These are phyloP conservation scores for Parascotia fuliginaria DNA, from an alignment of 2,888 invertebrate genomes.

Conservation along the genomic window DNA sequence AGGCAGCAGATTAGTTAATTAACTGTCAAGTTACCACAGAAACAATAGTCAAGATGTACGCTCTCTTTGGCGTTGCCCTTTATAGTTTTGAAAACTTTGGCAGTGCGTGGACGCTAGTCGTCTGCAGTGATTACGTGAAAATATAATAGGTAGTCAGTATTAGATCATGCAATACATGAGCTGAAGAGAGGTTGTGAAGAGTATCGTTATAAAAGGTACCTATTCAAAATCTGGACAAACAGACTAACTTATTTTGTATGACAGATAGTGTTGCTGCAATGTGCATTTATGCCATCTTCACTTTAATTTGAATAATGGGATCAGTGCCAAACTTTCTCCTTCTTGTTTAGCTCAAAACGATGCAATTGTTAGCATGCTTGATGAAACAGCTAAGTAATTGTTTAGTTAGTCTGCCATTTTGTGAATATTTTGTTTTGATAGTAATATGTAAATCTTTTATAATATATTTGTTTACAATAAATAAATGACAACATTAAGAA, in stretches of 20 bases:
- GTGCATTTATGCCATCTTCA: slow-evolving; percentile 83
- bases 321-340: slow-evolving; percentile 85
- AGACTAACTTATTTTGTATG: slow-evolving; percentile 78
- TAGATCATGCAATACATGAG: slow-evolving; percentile 75
- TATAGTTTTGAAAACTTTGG: slow-evolving; percentile 57
- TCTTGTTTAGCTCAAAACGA: slow-evolving; percentile 85
- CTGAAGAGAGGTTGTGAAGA: slow-evolving; percentile 82
- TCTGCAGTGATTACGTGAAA: slow-evolving; percentile 42
- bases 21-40: slow-evolving; percentile 82
- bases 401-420: slow-evolving; percentile 86
- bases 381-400: slow-evolving; percentile 82
- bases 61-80: slow-evolving; percentile 80
- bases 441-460: slow-evolving; percentile 87
- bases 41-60: slow-evolving; percentile 79
- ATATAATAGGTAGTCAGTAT: slow-evolving; percentile 69
- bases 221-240: slow-evolving; percentile 81
- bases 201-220: slow-evolving; percentile 85
- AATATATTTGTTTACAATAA: slow-evolving; percentile 86
- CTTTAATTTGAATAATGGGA: slow-evolving; percentile 81
- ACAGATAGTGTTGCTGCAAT: slow-evolving; percentile 80
- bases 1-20: slow-evolving; percentile 82
- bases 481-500: slow-evolving; percentile 86
- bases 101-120: slow-evolving; percentile 43
- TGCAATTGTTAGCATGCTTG: slow-evolving; percentile 85
- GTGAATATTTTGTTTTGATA: slow-evolving; percentile 86